Conservation (phyloP, 1,140 invertebrate species). For the Thereuonema tuberculata region DNA sequence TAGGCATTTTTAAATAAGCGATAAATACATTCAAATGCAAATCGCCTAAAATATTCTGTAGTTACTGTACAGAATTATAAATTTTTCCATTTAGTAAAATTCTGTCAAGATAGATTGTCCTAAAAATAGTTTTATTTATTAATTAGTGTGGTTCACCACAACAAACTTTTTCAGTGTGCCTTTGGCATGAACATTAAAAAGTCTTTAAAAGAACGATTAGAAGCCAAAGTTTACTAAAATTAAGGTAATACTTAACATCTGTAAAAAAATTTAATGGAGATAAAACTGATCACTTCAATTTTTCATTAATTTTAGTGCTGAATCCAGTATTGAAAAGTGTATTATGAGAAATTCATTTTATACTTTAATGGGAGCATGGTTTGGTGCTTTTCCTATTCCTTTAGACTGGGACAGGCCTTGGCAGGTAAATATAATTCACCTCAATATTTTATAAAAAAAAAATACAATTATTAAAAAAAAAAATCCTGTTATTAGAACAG, state of each 20-base stretch:
- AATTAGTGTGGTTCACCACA: too few species aligned
- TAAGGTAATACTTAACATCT: not conserved
- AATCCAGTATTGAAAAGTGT: conserved; percentile 22
- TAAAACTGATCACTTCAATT: not conserved
- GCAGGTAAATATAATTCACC: conserved; percentile 39
- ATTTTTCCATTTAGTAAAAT: too few species aligned
- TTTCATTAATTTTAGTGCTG: conserved; percentile 22
- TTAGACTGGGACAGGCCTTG: conserved; percentile 85
- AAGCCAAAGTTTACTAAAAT: not conserved
- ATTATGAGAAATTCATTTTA: conserved; percentile 21
- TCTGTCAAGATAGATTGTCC: too few species aligned
- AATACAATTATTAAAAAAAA: not conserved
- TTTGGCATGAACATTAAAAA: too few species aligned
- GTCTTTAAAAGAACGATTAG: not conserved
- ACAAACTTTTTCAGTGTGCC: too few species aligned
- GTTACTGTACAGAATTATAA: too few species aligned
- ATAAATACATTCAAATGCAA: too few species aligned
- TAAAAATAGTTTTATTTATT: too few species aligned
- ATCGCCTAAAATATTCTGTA: too few species aligned
- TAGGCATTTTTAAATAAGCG: too few species aligned
- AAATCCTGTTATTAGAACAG: too few species aligned
- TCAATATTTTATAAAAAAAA: not conserved
- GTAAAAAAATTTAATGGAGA: not conserved
- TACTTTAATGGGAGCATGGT: conserved; percentile 65
- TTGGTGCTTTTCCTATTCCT: conserved; percentile 72